Evolutionary conservation across 2,888 invertebrate species (phyloP).

Genomic region (Rotaria socialis): DNA sequence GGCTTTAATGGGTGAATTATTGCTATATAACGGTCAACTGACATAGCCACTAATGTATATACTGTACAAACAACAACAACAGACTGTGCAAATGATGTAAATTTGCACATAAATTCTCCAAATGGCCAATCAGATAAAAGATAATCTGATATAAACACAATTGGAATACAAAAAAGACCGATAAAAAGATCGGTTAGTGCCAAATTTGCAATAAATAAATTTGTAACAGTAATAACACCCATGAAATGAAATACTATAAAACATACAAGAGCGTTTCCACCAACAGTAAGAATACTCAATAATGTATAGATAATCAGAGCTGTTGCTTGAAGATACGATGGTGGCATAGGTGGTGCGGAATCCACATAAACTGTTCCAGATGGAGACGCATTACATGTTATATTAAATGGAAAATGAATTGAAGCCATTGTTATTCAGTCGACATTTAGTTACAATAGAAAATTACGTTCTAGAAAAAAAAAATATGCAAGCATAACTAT

Average conservation of each 20-base stretch:
- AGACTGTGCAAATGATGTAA: conserved; percentile 41
- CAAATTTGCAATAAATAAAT: conserved; percentile 46
- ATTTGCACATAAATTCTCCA: conserved; percentile 39
- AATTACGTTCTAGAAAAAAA: neutral
- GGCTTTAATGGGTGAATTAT: conserved; percentile 41
- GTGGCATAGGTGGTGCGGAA: conserved; percentile 18
- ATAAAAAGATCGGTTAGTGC: conserved; percentile 42
- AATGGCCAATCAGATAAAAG: conserved; percentile 44
- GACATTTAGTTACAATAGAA: neutral
- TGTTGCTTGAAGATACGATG: conserved; percentile 37
- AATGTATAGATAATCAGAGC: conserved; percentile 39
- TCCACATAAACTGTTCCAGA: neutral
- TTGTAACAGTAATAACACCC: conserved; percentile 43
- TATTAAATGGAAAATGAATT: neutral
- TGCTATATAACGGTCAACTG: conserved; percentile 45
- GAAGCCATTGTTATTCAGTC: neutral
- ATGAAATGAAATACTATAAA: conserved; percentile 39
- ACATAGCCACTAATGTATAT: conserved; percentile 43
- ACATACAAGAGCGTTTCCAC: conserved; percentile 43
- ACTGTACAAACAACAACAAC: conserved; percentile 41
- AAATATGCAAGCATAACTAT: neutral
- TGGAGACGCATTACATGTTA: neutral
- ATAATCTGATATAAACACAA: conserved; percentile 40
- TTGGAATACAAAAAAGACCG: conserved; percentile 44
- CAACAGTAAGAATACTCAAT: conserved; percentile 40